phyloP scores from a whole-genome alignment of 2,797 vertebrate species.

The Lycodopsis pacificus region DNA sequence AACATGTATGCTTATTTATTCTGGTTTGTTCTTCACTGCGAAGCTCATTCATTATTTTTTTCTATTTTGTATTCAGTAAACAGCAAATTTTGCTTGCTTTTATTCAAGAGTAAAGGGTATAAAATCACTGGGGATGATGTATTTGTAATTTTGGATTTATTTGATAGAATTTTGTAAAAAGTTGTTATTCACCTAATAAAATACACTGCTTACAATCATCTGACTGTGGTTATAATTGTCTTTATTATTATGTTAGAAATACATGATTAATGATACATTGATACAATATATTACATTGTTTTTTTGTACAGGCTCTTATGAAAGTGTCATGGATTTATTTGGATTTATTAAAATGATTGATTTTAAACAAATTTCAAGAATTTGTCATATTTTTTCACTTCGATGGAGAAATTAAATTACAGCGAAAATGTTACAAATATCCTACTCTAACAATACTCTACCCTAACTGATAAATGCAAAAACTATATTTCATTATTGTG shows the following conservation, averaged over 20 bases:
- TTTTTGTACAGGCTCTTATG: not conserved
- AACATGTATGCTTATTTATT: conserved; percentile 77
- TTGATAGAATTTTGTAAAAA: conserved; percentile 52
- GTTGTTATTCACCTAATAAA: conserved; percentile 66
- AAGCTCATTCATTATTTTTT: conserved; percentile 42
- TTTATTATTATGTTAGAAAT: not conserved
- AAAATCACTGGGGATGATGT: conserved; percentile 44
- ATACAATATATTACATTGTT: not conserved
- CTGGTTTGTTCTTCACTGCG: conserved; percentile 41
- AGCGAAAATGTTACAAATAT: no score
- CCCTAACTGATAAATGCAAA: no score
- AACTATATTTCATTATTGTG: no score
- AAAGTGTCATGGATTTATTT: not conserved
- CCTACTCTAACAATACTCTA: no score
- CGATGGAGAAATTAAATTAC: no score
- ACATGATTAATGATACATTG: not conserved
- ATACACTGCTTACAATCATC: conserved; percentile 30
- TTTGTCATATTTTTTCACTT: no score
- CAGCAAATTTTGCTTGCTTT: conserved; percentile 24
- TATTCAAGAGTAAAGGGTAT: conserved; percentile 49
- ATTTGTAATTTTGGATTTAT: conserved; percentile 53
- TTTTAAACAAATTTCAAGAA: no score
- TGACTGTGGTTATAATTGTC: not conserved
- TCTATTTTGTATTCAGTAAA: conserved; percentile 51
- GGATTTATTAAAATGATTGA: no score